These are phyloP conservation scores for Poeciliopsis paucimaculata DNA, from an alignment of 2,797 vertebrate genomes.

Conservation along the genomic window DNA sequence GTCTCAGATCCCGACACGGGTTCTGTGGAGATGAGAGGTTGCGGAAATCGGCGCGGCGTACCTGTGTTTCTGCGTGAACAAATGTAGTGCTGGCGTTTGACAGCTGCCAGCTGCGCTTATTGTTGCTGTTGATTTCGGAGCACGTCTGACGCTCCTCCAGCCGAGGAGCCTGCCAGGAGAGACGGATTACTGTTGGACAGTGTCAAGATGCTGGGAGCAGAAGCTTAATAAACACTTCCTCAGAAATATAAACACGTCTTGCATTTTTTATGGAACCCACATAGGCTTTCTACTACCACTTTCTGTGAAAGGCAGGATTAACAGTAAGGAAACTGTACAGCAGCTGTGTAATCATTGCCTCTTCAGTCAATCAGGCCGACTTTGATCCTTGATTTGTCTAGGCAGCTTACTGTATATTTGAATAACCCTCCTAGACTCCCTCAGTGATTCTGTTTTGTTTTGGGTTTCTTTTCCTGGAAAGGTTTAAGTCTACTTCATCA, in stretches of 20 bases:
- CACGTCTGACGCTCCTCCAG: not conserved
- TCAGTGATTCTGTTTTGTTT: not conserved
- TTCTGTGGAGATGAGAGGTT: slow-evolving; percentile 8
- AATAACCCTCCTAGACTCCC: not conserved
- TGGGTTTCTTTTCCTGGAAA: not conserved
- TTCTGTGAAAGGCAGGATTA: not conserved
- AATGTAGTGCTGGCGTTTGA: not conserved
- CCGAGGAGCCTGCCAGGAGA: not conserved
- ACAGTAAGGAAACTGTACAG: slow-evolving; percentile 1
- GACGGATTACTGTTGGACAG: not conserved
- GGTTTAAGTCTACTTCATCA: not conserved
- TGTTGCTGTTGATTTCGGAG: slow-evolving; percentile 20
- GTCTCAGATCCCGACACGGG: slow-evolving; percentile 26
- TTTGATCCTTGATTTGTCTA: not conserved
- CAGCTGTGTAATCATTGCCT: not conserved
- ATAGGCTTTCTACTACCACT: not conserved
- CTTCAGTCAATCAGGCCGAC: not conserved
- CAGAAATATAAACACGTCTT: slow-evolving; percentile 16
- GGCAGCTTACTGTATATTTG: not conserved
- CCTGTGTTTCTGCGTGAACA: slow-evolving; percentile 9
- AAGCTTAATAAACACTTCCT: slow-evolving; percentile 8
- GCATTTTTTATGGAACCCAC: not conserved
- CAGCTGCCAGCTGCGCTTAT: not conserved
- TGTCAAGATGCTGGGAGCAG: not conserved
- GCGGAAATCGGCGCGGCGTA: not conserved